These are phyloP conservation scores for Torymus tubicola DNA, from an alignment of 2,888 invertebrate species.

Conservation along the genomic window DNA sequence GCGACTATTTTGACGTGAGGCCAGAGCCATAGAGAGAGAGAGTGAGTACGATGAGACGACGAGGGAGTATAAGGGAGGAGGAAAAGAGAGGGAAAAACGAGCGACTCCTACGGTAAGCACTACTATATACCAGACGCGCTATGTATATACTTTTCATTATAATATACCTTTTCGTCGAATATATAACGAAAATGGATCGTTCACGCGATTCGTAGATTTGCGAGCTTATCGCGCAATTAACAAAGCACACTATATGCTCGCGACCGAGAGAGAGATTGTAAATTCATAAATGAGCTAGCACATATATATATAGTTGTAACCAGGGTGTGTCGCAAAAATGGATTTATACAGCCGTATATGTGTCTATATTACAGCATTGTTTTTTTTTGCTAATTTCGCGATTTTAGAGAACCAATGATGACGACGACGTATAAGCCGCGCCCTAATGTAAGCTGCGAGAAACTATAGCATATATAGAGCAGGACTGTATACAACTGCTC, in stretches of 20 bases:
- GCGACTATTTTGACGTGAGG: conserved; percentile 19
- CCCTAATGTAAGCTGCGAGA: conserved; percentile 63
- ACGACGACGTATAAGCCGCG: conserved; percentile 65
- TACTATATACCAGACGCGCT: too few relatives aligned
- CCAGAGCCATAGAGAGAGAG: too few relatives aligned
- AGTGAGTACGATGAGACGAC: too few relatives aligned
- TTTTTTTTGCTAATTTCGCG: conserved; percentile 68
- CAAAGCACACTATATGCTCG: neutral
- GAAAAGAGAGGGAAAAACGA: neutral
- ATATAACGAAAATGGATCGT: conserved; percentile 29
- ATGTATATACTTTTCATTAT: neutral
- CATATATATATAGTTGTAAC: too few relatives aligned
- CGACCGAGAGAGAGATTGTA: conserved; percentile 24
- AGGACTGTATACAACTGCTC: conserved; percentile 54
- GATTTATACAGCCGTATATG: too few relatives aligned
- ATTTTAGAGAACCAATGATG: conserved; percentile 62
- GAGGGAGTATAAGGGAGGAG: too few relatives aligned
- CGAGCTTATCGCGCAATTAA: conserved; percentile 41
- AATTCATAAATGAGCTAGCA: neutral
- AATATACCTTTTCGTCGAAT: conserved; percentile 12
- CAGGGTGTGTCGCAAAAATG: conserved; percentile 40
- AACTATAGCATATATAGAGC: too few relatives aligned
- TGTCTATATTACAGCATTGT: too few relatives aligned
- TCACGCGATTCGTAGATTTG: conserved; percentile 45
- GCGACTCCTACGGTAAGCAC: neutral